These are phyloP conservation scores for Ormyrus pomaceus DNA, from an alignment of 2,888 invertebrate species.

Conservation along the genomic window DNA sequence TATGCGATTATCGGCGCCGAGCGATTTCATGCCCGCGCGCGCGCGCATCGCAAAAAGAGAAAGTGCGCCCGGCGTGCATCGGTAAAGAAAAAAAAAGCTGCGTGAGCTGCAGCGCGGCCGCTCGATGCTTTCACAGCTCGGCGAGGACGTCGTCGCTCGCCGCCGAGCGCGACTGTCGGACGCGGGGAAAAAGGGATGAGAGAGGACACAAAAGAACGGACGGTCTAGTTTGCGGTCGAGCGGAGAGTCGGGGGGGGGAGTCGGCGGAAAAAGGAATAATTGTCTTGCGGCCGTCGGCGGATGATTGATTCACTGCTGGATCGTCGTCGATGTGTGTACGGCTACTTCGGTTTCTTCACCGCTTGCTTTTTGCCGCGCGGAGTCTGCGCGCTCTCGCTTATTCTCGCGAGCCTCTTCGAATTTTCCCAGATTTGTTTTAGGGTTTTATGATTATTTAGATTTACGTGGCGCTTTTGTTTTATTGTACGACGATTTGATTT, in stretches of 20 bases:
- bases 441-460: too few relatives aligned
- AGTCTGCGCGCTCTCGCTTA: too few relatives aligned
- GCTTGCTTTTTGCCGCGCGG: too few relatives aligned
- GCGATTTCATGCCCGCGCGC: not conserved
- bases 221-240: conserved; percentile 23
- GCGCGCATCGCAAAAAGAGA: conserved; percentile 49
- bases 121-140: conserved; percentile 35
- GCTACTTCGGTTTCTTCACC: too few relatives aligned
- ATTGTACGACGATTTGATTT: too few relatives aligned
- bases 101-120: conserved; percentile 13
- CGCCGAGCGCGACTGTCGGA: not conserved
- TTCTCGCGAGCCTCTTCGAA: too few relatives aligned
- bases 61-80: conserved; percentile 25
- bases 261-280: conserved; percentile 25
- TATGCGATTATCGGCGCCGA: not conserved
- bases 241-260: not conserved
- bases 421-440: too few relatives aligned
- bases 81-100: conserved; percentile 1
- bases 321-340: too few relatives aligned
- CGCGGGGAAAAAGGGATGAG: not conserved
- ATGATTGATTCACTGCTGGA: too few relatives aligned
- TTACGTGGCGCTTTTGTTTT: too few relatives aligned
- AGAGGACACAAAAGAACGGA: conserved; percentile 3
- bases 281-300: too few relatives aligned
- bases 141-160: conserved; percentile 26